A percentile compares a stretch with the other conserved stretches of the same genome.
Conservation (phyloP, 1,140 invertebrate genomes). For the Brachionus calyciflorus region DNA sequence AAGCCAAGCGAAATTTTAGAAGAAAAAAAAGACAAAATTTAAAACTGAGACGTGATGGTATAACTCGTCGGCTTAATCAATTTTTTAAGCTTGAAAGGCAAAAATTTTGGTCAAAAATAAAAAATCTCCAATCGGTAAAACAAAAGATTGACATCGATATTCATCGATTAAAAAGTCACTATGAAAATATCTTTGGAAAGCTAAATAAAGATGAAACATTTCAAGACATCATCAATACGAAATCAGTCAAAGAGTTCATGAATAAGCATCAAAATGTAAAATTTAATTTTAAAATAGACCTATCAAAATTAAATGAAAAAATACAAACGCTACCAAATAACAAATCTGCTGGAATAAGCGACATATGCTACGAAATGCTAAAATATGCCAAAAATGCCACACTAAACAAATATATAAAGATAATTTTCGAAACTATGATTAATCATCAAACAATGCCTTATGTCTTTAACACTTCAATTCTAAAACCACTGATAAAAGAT, state of each 20-base stretch:
- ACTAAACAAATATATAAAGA: neutral
- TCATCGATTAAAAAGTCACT: neutral
- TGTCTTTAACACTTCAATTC: too few relatives aligned
- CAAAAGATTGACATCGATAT: neutral
- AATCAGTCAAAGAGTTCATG: neutral
- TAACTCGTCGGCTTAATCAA: neutral
- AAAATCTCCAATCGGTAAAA: neutral
- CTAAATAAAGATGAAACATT: neutral
- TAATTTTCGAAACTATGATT: neutral
- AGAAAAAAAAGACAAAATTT: neutral
- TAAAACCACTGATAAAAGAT: too few relatives aligned
- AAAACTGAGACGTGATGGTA: neutral
- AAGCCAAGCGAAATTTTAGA: neutral
- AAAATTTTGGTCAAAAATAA: neutral
- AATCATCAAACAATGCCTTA: neutral
- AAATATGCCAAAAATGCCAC: neutral
- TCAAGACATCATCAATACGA: neutral
- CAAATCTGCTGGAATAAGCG: neutral
- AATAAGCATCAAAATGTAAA: neutral
- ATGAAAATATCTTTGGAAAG: neutral
- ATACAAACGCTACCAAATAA: neutral
- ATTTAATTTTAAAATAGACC: constrained; percentile 1
- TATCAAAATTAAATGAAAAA: neutral
- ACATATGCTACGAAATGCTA: neutral
- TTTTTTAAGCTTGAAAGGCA: neutral